Evolutionary conservation across 2,888 invertebrate genomes (phyloP), one percentile per base, ranked within the genome.

Genomic region (Scelioninae gen. 2): DNA sequence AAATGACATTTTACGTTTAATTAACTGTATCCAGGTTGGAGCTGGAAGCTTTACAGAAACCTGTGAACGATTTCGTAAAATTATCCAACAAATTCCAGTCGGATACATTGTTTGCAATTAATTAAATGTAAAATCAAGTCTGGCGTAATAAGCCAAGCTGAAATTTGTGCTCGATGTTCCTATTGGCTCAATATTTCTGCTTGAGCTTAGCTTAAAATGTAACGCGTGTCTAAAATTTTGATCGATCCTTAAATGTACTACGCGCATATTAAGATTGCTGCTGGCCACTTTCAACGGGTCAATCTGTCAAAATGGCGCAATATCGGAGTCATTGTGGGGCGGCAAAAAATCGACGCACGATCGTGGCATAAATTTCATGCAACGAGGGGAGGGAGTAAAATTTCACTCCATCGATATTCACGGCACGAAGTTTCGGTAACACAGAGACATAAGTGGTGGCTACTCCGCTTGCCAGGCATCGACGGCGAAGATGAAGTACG

Each of bases 391-490:
- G 70, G 75, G 75, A 75, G 73, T 75, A 75, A 73, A 73, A 75
- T 75, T 65, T 61, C 57, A 35, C 67, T 48, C 60, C 60, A 55
- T 73, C 72, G 72, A 70, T 75, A 75, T 75, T 73, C 75, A 46
- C 58, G 35, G 58, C 75, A 75, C 75, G 75, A 57, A 75, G 70
- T 75, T 75, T 75, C 53, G 61, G 75, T 75, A 72, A 75, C 71
- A 65, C 50, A 72, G 61, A 67, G 68, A 68, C 69, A 73, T 73
- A 69, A 69, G 73, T 65, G 55, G 65, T 28, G 72, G 72, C 55
- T 58, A 64, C 31, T 58, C 39, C 64, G 61, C 28, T 70, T 53
- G 67, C 74, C 71, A 74, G 61, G 25, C 58, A 50, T 33, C 65
- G 65, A 39, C 28, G 69, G 18, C 13, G 58, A 72, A 61, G 64